Conservation (phyloP, 2,797 vertebrate genomes). For the Hoplostethus atlanticus region DNA sequence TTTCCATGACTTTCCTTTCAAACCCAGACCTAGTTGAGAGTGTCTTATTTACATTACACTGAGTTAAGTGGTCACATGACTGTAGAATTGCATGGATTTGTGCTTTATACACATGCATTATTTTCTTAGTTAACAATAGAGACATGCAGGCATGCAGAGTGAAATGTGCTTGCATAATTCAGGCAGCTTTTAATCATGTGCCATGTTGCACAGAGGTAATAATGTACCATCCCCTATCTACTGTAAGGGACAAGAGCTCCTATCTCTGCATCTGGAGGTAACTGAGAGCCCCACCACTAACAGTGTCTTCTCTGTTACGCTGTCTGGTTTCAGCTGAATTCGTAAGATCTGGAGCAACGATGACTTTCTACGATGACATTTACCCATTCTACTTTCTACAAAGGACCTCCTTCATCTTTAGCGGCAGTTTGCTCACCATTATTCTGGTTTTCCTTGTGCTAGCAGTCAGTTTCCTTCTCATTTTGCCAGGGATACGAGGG, state of each 20-base stretch:
- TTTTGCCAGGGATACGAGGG: constrained; percentile 95
- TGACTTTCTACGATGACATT: constrained; percentile 91
- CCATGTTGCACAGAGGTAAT: constrained; percentile 23
- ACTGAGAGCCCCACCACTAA: constrained; percentile 74
- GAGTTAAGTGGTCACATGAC: background rate
- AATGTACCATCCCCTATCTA: constrained; percentile 49
- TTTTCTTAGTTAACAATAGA: constrained; percentile 20
- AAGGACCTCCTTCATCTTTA: constrained; percentile 85
- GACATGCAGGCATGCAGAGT: background rate
- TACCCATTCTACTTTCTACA: constrained; percentile 91
- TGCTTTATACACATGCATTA: background rate
- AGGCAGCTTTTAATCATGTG: constrained; percentile 21
- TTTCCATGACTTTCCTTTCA: background rate
- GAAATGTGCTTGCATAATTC: background rate
- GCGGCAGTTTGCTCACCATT: constrained; percentile 85
- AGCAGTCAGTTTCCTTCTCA: constrained; percentile 88
- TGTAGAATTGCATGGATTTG: background rate
- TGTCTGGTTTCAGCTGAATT: constrained; percentile 57
- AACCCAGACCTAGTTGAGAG: background rate
- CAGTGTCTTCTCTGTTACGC: constrained; percentile 77
- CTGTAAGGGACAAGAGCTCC: constrained; percentile 46
- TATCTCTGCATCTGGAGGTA: constrained; percentile 79
- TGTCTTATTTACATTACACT: constrained; percentile 7
- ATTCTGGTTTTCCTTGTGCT: constrained; percentile 90
- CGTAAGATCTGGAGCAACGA: constrained; percentile 76